phyloP scores from a whole-genome alignment of 2,888 invertebrate species.

The Malacosoma neustria region DNA sequence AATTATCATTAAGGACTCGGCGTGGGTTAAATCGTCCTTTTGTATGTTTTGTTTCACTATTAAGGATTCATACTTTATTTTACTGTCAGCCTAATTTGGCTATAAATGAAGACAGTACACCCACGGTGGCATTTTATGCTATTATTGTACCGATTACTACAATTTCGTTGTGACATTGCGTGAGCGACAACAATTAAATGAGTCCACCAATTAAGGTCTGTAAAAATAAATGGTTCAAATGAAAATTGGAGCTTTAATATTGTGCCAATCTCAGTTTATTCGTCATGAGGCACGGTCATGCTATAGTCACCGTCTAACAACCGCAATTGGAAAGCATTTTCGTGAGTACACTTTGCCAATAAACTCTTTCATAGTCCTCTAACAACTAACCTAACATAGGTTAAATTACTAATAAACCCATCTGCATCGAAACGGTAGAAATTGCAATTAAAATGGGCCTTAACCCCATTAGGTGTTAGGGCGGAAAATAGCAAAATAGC shows the following conservation, averaged over 20 bases:
- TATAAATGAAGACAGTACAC: slow-evolving; percentile 50
- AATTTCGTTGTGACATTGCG: slow-evolving; percentile 54
- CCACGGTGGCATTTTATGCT: slow-evolving; percentile 43
- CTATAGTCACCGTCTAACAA: too few relatives aligned
- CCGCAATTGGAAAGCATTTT: too few relatives aligned
- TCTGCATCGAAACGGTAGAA: too few relatives aligned
- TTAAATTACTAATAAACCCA: too few relatives aligned
- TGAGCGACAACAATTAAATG: slow-evolving; percentile 42
- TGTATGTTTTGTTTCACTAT: slow-evolving; percentile 9
- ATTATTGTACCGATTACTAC: slow-evolving; percentile 46
- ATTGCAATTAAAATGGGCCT: too few relatives aligned
- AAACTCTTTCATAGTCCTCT: too few relatives aligned
- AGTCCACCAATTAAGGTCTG: slow-evolving; percentile 39
- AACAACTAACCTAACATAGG: too few relatives aligned
- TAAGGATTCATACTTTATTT: slow-evolving; percentile 21
- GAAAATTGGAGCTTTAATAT: slow-evolving; percentile 9
- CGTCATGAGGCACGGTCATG: slow-evolving; percentile 6
- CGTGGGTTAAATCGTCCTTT: background rate
- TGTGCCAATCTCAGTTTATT: slow-evolving; percentile 4
- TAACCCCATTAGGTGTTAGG: too few relatives aligned
- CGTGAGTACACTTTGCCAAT: too few relatives aligned
- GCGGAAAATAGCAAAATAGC: too few relatives aligned
- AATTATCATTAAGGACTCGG: background rate
- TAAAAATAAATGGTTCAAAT: slow-evolving; percentile 31
- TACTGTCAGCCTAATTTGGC: slow-evolving; percentile 33